phyloP scores from a whole-genome alignment of 2,888 invertebrate species.

The Ametastegia equiseti region DNA sequence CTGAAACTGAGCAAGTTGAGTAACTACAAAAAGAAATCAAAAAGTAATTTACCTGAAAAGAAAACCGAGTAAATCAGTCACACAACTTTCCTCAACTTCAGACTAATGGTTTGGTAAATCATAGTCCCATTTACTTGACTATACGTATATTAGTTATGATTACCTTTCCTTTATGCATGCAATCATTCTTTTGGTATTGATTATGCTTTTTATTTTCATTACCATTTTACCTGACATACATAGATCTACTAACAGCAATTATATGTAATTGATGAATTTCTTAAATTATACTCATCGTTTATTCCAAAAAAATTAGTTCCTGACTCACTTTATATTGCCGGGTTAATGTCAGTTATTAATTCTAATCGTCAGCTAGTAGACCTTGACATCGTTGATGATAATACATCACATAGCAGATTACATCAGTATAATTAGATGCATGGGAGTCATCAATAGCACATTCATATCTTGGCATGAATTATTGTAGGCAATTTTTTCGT shows the following conservation, averaged over 20 bases:
- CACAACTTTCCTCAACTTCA: not conserved
- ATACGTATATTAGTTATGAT: not conserved
- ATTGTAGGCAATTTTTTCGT: not conserved
- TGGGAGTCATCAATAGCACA: not conserved
- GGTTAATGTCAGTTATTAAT: constrained; percentile 2
- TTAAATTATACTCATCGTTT: not conserved
- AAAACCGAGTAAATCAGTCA: not conserved
- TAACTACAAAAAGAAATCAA: too few relatives aligned
- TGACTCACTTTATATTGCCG: not conserved
- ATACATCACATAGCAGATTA: not conserved
- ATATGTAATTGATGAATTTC: not conserved
- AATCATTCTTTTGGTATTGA: not conserved
- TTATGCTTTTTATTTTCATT: not conserved
- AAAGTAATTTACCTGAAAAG: not conserved
- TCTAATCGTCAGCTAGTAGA: not conserved
- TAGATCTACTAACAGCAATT: not conserved
- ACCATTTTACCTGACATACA: not conserved
- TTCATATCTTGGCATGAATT: not conserved
- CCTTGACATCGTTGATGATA: not conserved
- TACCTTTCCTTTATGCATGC: not conserved
- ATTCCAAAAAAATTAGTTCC: not conserved
- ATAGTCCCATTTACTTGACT: not conserved
- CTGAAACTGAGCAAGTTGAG: not conserved
- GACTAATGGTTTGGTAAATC: not conserved
- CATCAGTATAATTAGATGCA: not conserved